Conservation (phyloP, 2,113 vertebrate genomes). For the Syrrhaptes paradoxus region DNA sequence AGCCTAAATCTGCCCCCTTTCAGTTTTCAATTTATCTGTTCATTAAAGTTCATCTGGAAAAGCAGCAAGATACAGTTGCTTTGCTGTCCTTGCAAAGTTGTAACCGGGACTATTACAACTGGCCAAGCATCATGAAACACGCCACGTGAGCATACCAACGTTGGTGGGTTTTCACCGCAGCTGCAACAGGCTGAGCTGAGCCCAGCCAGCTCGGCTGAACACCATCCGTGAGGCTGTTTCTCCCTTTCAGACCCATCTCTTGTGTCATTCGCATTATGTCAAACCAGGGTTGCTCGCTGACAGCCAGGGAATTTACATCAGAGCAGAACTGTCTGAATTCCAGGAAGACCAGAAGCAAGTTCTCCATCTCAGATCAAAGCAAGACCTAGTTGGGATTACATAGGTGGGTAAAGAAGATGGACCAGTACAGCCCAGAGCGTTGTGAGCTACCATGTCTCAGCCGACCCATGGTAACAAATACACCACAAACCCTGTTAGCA, state of each 20-base stretch:
- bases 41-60: not conserved
- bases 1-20: too few relatives aligned
- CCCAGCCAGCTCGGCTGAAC: not conserved
- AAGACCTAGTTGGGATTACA: not conserved
- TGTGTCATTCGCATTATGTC: not conserved
- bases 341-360: not conserved
- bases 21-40: too few relatives aligned
- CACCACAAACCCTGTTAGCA: not conserved
- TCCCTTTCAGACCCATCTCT: not conserved
- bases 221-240: not conserved
- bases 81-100: not conserved
- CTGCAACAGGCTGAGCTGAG: not conserved
- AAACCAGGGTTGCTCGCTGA: not conserved
- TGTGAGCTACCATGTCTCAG: not conserved
- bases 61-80: not conserved
- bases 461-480: not conserved
- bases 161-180: accelerated
- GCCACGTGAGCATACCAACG: accelerated
- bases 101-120: not conserved
- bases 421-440: not conserved
- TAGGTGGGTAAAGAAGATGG: not conserved
- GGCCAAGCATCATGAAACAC: not conserved
- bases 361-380: not conserved
- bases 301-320: not conserved
- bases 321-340: not conserved